phyloP scores from a whole-genome alignment of 2,797 vertebrate species.

The Meriones psammophilus region DNA sequence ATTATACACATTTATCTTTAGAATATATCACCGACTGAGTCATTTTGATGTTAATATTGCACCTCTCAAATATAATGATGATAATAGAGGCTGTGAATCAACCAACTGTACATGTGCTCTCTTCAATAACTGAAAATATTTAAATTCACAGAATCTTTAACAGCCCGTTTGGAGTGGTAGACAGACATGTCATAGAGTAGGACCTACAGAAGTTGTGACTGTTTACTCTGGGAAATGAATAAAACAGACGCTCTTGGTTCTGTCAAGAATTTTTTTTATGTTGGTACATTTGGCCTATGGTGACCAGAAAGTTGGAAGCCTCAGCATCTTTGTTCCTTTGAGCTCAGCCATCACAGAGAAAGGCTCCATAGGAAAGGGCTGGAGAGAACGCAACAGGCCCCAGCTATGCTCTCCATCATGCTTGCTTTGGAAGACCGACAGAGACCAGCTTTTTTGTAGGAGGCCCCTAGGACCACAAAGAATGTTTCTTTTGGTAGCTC shows the following conservation, averaged over 20 bases:
- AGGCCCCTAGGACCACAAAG: neutral
- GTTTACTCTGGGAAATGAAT: constrained; percentile 54
- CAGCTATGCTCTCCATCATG: neutral
- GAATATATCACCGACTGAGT: constrained; percentile 80
- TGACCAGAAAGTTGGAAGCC: neutral
- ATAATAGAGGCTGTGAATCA: constrained; percentile 77
- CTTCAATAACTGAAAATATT: constrained; percentile 74
- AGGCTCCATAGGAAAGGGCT: neutral
- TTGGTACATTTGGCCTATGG: neutral
- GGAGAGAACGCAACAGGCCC: neutral
- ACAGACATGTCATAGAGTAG: constrained; percentile 55
- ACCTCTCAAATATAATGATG: constrained; percentile 82
- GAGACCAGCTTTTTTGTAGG: neutral
- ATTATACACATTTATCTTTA: constrained; percentile 82
- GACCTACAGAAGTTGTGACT: constrained; percentile 29
- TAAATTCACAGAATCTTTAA: constrained; percentile 69
- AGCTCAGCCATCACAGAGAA: neutral
- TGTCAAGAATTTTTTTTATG: neutral
- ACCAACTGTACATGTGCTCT: constrained; percentile 65
- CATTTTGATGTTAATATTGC: constrained; percentile 82
- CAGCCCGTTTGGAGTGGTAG: constrained; percentile 63
- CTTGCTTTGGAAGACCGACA: neutral
- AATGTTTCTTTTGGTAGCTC: neutral
- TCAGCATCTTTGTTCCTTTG: neutral
- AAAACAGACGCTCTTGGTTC: neutral